Evolutionary conservation across 30 jellyfish, hydroid and myxozoan genomes (phyloP), one percentile per base, ranked within the genome.

Genomic region (Turritopsis dohrnii): DNA sequence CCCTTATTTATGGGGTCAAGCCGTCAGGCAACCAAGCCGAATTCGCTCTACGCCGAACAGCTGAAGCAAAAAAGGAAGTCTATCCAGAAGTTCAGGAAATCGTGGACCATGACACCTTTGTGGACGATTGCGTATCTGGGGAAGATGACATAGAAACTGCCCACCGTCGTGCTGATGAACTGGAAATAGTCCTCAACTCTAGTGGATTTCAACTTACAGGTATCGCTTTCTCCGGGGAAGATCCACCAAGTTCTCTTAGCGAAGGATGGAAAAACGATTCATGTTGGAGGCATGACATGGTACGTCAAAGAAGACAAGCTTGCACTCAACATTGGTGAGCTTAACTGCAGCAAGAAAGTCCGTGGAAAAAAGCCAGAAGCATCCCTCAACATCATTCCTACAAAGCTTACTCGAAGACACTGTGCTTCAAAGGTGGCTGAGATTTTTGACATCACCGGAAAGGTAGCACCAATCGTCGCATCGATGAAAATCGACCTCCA

Each of bases 191-290:
- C 30, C 20, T 31, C 18, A 25, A 25, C 25, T 7, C 30, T 25
- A 79, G 85, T 77, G 76, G 85, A 27, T 31, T 69, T 69, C 77
- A 7, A 19, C 77, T 69, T 17, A 66, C 7, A 66, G 76, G 76
- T 3, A 17, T 66, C 18, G 76, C 18, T 3, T 66, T 66, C 76
- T 66, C 76, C 18, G 76, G 18, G 17, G 76, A 66, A 3, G 76
- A 66, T 8, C 76, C 76, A 66, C 16, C 76, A 66, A 66, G 76
- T 17, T 21, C 76, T 8, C 76, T 66, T 17, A 66, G 76, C 18
- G 29, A 66, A 7, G 5, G 16, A 3, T 66, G 76, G 76, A 54
- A 54, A 54, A 54, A 54, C 72, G n/a, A 54, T 54, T 21, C 72
- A 54, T 54, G 72, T 66, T 66, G 76, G 16, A 1, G 76, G 76